Conservation (phyloP, 2,113 vertebrate species). For the Cryptomyrus ogoouensis region DNA sequence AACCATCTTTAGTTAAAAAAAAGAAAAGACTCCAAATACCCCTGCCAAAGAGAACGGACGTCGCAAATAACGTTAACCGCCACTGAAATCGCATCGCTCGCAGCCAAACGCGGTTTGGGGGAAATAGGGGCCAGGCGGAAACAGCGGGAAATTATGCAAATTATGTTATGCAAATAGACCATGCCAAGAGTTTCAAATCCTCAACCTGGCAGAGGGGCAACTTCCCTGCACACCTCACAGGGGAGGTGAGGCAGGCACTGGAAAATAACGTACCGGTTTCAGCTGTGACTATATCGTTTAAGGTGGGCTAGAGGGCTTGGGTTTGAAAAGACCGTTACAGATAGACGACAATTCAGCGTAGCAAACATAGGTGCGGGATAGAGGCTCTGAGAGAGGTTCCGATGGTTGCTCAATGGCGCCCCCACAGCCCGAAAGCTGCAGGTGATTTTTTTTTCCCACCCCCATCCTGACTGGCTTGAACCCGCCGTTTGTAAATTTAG, state of each 20-base stretch:
- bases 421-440: neutral
- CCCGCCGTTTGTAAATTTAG: neutral
- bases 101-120: conserved; percentile 5
- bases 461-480: neutral
- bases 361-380: neutral
- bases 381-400: neutral
- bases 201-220: conserved; percentile 5
- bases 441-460: neutral
- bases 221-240: neutral
- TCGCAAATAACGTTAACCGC: neutral
- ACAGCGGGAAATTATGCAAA: conserved; percentile 10
- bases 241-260: neutral
- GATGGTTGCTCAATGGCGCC: neutral
- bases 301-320: neutral
- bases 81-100: neutral
- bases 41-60: neutral
- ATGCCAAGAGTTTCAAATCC: conserved; percentile 7
- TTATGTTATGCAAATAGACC: conserved; percentile 10
- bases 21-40: neutral
- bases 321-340: neutral
- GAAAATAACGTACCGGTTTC: neutral
- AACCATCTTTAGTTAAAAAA: neutral
- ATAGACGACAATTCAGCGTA: neutral
- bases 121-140: neutral
- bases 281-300: neutral